Base-by-base conservation (phyloP, 2,113 vertebrate species). In the Caranx melampygus region DNA sequence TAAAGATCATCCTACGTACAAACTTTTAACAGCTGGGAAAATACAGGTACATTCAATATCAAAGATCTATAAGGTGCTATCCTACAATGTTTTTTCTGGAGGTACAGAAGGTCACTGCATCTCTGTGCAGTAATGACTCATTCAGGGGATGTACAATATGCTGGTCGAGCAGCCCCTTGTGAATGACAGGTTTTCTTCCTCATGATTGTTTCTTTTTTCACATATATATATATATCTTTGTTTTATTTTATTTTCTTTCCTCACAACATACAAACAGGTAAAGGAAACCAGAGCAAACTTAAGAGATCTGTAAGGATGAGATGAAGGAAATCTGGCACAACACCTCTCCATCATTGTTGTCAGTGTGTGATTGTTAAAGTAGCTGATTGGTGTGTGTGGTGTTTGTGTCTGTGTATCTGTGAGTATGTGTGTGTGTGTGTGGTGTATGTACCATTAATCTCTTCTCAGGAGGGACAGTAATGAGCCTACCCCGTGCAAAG, bases 1-100 rank as follows among this genome's bases (percentile, higher is more conserved):
- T 90, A 89, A 94, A 87, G 88, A 83, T 91, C 87, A 75, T 92
- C 87, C 82, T 92, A 93, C 82, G 86, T 93, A 93, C 87, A 91
- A 92, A 93, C 77, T 88, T 88, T 85, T 85, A 86, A 91, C 86
- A 88, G 91, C 87, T 91, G 90, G 90, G 87, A 91, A 94, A 92
- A 85, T 92, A 93, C 88, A 93, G 84, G 75, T 92, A 93, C 92
- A 93, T 94, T 94, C 94, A 90, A 67, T 90, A 95, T 93, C 93
- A 91, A 79, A 92, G 88, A 86, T 93, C 90, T 92, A 81, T 96
- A 98, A 98, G 97, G 96, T 97, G 96, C 96, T 94, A 95, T 91
- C 88, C 92, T 92, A 91, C 90, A 88, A 90, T 84, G 75, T 81
- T 70, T 92, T 75, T 92, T 75, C 82, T 85, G 86, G 82, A 91